phyloP scores from a whole-genome alignment of 2,888 invertebrate species.

The Drosophila sordidapex region DNA sequence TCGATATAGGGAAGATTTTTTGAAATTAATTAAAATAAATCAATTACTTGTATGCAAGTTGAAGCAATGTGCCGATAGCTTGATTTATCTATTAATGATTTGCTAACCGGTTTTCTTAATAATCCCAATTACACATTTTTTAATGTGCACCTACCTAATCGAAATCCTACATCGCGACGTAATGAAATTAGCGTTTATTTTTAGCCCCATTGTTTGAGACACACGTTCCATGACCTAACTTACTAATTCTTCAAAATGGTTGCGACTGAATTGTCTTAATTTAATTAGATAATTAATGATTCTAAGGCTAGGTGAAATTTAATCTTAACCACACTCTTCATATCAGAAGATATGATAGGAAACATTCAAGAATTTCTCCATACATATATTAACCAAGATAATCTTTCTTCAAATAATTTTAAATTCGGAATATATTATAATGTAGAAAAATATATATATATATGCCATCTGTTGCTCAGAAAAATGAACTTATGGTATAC shows the following conservation, averaged over 20 bases:
- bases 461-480: neutral
- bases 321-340: neutral
- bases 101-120: slow-evolving; percentile 62
- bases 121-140: slow-evolving; percentile 20
- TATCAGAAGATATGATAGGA: neutral
- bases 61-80: slow-evolving; percentile 16
- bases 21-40: neutral
- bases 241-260: slow-evolving; percentile 42
- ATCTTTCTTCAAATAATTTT: neutral
- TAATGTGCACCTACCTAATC: slow-evolving; percentile 40
- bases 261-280: slow-evolving; percentile 21
- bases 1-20: neutral
- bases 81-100: slow-evolving; percentile 40
- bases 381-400: neutral
- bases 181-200: slow-evolving; percentile 54
- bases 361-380: neutral
- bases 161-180: slow-evolving; percentile 30
- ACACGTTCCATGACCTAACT: slow-evolving; percentile 69
- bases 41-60: slow-evolving; percentile 18
- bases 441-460: neutral
- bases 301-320: neutral
- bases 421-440: neutral
- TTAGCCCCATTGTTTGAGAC: slow-evolving; percentile 62
- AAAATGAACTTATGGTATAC: neutral
- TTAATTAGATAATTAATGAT: neutral